These are phyloP conservation scores for Cylas formicarius DNA, from an alignment of 1,140 invertebrate species.

Conservation along the genomic window DNA sequence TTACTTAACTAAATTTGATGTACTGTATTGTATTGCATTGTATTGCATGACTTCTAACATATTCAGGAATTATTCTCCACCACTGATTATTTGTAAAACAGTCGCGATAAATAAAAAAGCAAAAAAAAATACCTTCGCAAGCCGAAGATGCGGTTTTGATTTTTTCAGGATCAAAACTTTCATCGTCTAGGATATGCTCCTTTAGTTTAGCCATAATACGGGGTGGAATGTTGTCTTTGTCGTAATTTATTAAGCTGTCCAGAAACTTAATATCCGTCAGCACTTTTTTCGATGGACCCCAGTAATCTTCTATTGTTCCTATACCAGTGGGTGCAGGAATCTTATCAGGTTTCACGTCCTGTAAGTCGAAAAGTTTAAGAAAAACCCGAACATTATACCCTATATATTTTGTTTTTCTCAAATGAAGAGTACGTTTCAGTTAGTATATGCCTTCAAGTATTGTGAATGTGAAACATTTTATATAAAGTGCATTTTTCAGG, in stretches of 20 bases:
- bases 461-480: too few species aligned
- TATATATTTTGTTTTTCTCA: neutral
- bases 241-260: conserved; percentile 74
- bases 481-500: too few species aligned
- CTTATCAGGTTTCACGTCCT: conserved; percentile 78
- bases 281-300: conserved; percentile 85
- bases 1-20: too few species aligned
- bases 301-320: conserved; percentile 78
- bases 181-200: conserved; percentile 72
- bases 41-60: too few species aligned
- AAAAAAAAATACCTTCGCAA: conserved; percentile 53
- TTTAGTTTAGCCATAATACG: conserved; percentile 76
- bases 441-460: too few species aligned
- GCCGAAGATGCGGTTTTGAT: conserved; percentile 71
- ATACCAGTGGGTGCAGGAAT: conserved; percentile 73
- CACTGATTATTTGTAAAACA: neutral
- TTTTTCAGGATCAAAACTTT: conserved; percentile 87
- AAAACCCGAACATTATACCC: neutral
- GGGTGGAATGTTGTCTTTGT: conserved; percentile 86
- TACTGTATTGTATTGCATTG: too few species aligned
- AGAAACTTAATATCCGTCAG: conserved; percentile 89
- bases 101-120: neutral
- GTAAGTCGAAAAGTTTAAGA: conserved; percentile 11
- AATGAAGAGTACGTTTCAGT: too few species aligned
- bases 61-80: too few species aligned